Evolutionary conservation across 2,888 invertebrate species (phyloP).

Genomic region (Axea sp.): DNA sequence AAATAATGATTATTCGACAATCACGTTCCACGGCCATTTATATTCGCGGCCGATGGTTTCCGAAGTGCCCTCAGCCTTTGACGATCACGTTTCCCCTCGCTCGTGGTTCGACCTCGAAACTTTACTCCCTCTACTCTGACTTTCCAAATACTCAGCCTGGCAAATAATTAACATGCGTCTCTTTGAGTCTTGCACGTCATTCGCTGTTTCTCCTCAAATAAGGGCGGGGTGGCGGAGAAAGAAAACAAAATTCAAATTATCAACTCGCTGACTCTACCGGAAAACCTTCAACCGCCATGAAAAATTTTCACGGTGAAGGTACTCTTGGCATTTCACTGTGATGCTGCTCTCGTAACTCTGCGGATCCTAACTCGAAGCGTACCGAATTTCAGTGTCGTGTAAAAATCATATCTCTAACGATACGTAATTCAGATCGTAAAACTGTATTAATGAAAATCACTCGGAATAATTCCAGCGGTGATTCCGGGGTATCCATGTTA

Average conservation of each 20-base stretch:
- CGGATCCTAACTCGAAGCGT: too few species aligned
- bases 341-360: too few species aligned
- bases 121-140: conserved; percentile 39
- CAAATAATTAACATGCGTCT: conserved; percentile 61
- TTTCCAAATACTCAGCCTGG: conserved; percentile 54
- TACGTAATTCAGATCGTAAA: too few species aligned
- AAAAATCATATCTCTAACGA: too few species aligned
- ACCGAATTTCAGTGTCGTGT: too few species aligned
- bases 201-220: conserved; percentile 42
- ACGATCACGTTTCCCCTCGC: conserved; percentile 59
- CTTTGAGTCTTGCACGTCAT: conserved; percentile 50
- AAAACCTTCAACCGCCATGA: neutral
- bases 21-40: conserved; percentile 59
- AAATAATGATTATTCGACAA: conserved; percentile 62
- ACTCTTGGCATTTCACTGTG: too few species aligned
- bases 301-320: too few species aligned
- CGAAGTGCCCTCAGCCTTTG: conserved; percentile 60
- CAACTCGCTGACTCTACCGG: conserved; percentile 20
- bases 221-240: conserved; percentile 19
- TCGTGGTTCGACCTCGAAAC: conserved; percentile 55
- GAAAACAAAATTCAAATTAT: conserved; percentile 26
- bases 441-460: too few species aligned
- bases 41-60: conserved; percentile 60
- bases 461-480: too few species aligned
- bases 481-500: too few species aligned